Evolutionary conservation across 2,888 invertebrate genomes (phyloP).

Genomic region (Hecatera dysodea): DNA sequence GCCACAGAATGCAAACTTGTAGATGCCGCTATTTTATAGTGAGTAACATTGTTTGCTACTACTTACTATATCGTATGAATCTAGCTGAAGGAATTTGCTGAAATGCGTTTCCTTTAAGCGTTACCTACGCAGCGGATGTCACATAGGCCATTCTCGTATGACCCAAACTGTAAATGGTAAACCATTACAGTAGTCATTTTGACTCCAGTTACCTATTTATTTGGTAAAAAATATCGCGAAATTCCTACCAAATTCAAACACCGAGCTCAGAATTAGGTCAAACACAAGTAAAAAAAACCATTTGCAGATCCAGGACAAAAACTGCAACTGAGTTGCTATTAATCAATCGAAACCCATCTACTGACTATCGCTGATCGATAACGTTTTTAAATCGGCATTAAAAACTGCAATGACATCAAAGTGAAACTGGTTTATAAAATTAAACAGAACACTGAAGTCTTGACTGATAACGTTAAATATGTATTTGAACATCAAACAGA

Average conservation of each 20-base stretch:
- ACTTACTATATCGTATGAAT: constrained; percentile 46
- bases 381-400: constrained; percentile 3
- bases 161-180: neutral
- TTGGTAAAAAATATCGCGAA: too few species aligned
- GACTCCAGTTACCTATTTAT: neutral
- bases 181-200: neutral
- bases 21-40: constrained; percentile 52
- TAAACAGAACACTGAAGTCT: constrained; percentile 27
- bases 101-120: constrained; percentile 45
- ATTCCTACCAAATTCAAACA: neutral
- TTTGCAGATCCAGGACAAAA: neutral
- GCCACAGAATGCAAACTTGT: constrained; percentile 31
- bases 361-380: constrained; percentile 9
- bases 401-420: constrained; percentile 33
- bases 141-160: constrained; percentile 50
- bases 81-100: constrained; percentile 64
- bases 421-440: constrained; percentile 26
- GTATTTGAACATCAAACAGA: constrained; percentile 42
- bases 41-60: constrained; percentile 40
- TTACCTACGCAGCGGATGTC: constrained; percentile 63
- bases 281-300: neutral
- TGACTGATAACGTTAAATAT: constrained; percentile 43
- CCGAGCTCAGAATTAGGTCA: constrained; percentile 9
- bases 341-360: constrained; percentile 16
- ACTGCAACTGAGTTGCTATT: neutral